phyloP scores from a whole-genome alignment of 2,113 vertebrate species.

The Hyperopisus bebe region DNA sequence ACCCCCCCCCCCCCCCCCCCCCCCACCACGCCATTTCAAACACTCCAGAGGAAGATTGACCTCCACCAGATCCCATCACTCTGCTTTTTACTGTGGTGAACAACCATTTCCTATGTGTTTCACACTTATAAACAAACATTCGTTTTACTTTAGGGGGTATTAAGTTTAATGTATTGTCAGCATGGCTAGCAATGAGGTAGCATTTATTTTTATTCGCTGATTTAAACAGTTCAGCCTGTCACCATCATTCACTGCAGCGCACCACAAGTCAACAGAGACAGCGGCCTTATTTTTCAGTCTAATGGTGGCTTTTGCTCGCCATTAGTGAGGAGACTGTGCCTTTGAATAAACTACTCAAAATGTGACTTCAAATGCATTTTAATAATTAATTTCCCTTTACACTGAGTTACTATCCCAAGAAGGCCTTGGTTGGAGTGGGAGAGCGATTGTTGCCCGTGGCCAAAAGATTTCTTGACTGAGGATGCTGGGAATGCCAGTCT shows the following conservation, averaged over 20 bases:
- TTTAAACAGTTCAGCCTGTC: conserved; percentile 79
- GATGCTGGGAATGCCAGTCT: conserved; percentile 47
- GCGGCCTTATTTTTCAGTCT: conserved; percentile 56
- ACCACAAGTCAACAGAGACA: conserved; percentile 49
- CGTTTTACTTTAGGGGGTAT: conserved; percentile 81
- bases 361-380: conserved; percentile 51
- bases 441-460: conserved; percentile 45
- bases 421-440: conserved; percentile 35
- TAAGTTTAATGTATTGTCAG: conserved; percentile 78
- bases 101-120: conserved; percentile 72
- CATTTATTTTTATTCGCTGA: conserved; percentile 83
- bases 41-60: conserved; percentile 40
- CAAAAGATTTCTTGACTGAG: conserved; percentile 56
- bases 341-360: conserved; percentile 52
- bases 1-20: too few relatives aligned
- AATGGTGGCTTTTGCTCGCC: conserved; percentile 58
- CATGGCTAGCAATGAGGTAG: conserved; percentile 67
- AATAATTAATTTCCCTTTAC: conserved; percentile 59
- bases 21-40: neutral
- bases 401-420: conserved; percentile 48
- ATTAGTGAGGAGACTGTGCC: conserved; percentile 50
- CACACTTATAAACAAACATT: conserved; percentile 86
- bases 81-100: conserved; percentile 28
- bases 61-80: conserved; percentile 41
- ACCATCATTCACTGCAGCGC: conserved; percentile 70